Conservation (phyloP, 2,797 vertebrate genomes). For the Protonibea diacanthus region DNA sequence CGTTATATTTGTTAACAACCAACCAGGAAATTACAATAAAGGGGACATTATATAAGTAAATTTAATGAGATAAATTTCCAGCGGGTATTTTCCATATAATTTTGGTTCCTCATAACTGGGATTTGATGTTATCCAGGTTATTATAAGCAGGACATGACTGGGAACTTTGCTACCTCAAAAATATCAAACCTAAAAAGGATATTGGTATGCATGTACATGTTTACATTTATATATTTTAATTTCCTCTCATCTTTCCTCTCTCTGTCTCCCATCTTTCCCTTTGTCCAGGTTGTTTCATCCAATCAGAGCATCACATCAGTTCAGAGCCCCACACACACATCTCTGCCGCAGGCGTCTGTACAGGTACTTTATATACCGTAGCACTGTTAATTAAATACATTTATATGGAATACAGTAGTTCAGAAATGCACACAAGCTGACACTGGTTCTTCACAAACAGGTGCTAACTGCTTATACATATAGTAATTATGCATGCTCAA, state of each 20-base stretch:
- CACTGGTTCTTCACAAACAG: background rate
- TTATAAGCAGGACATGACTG: background rate
- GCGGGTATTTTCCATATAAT: background rate
- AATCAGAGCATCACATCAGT: slow-evolving; percentile 70
- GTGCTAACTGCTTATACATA: background rate
- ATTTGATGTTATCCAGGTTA: slow-evolving; percentile 21
- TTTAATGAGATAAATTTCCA: background rate
- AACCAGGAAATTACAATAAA: slow-evolving; percentile 20
- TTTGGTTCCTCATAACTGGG: background rate
- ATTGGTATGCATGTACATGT: background rate
- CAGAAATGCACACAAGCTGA: background rate
- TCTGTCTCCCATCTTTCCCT: slow-evolving; percentile 5
- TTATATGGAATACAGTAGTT: background rate
- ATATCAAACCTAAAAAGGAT: slow-evolving; percentile 5
- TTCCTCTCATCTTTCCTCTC: background rate
- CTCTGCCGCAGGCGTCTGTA: slow-evolving; percentile 83
- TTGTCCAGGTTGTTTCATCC: slow-evolving; percentile 61
- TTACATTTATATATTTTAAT: slow-evolving; percentile 2
- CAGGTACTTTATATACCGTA: slow-evolving; percentile 83
- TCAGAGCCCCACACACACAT: slow-evolving; percentile 79
- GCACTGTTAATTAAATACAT: background rate
- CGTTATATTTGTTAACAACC: background rate
- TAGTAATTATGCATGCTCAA: background rate
- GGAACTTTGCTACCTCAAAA: slow-evolving; percentile 8
- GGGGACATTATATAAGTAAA: background rate